Evolutionary conservation across 2,797 vertebrate genomes (phyloP).

Genomic region (Etheostoma nigrum): DNA sequence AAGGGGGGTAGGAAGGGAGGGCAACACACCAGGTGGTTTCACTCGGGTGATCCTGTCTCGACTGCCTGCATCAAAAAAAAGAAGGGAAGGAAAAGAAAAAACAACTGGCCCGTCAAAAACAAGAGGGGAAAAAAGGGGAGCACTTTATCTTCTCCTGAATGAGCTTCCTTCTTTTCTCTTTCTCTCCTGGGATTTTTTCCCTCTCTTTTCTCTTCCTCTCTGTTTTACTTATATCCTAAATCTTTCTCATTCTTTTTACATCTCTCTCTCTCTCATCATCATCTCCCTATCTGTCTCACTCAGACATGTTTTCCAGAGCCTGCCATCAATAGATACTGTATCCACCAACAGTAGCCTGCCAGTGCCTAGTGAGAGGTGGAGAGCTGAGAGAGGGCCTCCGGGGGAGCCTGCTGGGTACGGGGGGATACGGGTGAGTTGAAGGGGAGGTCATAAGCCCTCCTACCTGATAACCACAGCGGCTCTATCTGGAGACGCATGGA

Average conservation of each 20-base stretch:
- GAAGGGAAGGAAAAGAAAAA: conserved; percentile 68
- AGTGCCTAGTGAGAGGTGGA: conserved; percentile 71
- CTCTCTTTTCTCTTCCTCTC: conserved; percentile 48
- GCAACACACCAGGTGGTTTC: conserved; percentile 83
- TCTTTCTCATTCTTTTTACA: conserved; percentile 46
- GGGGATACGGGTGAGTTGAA: conserved; percentile 76
- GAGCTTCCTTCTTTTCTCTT: conserved; percentile 70
- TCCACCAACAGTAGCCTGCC: conserved; percentile 85
- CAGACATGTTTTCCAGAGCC: conserved; percentile 82
- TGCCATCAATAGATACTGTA: conserved; percentile 86
- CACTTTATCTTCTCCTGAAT: conserved; percentile 77
- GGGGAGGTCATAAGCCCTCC: conserved; percentile 51
- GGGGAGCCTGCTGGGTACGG: conserved; percentile 73
- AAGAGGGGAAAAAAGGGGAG: conserved; percentile 70
- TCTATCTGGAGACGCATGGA: conserved; percentile 27
- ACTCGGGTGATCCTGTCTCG: conserved; percentile 80
- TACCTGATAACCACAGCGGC: conserved; percentile 61
- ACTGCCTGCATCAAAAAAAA: conserved; percentile 76
- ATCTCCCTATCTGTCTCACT: conserved; percentile 81
- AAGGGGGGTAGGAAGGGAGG: conserved; percentile 62
- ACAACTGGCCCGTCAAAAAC: conserved; percentile 76
- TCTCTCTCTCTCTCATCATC: conserved; percentile 68
- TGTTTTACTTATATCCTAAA: conserved; percentile 49
- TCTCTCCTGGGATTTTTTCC: conserved; percentile 55
- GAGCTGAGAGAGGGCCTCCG: conserved; percentile 47